Conservation (phyloP, 1,140 invertebrate genomes). For the Danaus melanippus region DNA sequence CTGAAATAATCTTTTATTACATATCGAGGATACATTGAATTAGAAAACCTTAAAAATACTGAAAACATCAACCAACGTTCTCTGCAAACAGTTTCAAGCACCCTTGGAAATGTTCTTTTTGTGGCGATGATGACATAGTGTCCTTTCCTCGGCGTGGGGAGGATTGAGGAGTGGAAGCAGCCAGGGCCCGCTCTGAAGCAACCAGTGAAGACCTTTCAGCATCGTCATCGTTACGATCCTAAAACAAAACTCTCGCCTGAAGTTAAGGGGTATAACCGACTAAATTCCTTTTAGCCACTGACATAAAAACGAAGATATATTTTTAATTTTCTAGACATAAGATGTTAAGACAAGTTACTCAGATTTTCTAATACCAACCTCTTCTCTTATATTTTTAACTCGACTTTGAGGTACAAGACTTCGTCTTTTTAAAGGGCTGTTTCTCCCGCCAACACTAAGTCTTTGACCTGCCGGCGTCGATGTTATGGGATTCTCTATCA, state of each 20-base stretch:
- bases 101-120: conserved; percentile 77
- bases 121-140: conserved; percentile 61
- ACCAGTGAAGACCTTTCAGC: conserved; percentile 66
- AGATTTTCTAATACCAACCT: conserved; percentile 24
- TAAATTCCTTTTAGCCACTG: too few species aligned
- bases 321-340: too few species aligned
- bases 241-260: conserved; percentile 4
- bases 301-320: too few species aligned
- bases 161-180: conserved; percentile 49
- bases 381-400: conserved; percentile 30
- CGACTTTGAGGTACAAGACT: conserved; percentile 49
- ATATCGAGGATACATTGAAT: too few species aligned
- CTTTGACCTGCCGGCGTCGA: conserved; percentile 38
- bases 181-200: conserved; percentile 56
- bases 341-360: too few species aligned
- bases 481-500: conserved; percentile 50
- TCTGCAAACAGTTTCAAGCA: conserved; percentile 80
- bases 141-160: conserved; percentile 38
- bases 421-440: conserved; percentile 39
- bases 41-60: too few species aligned
- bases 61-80: conserved; percentile 69
- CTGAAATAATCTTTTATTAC: conserved; percentile 42
- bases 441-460: conserved; percentile 58
- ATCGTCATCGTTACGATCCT: conserved; percentile 71
- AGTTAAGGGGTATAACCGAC: too few species aligned